A percentile compares a stretch with the other conserved stretches of the same genome.
Conservation (phyloP, 2,113 vertebrate genomes). For the Osmerus mordax region DNA sequence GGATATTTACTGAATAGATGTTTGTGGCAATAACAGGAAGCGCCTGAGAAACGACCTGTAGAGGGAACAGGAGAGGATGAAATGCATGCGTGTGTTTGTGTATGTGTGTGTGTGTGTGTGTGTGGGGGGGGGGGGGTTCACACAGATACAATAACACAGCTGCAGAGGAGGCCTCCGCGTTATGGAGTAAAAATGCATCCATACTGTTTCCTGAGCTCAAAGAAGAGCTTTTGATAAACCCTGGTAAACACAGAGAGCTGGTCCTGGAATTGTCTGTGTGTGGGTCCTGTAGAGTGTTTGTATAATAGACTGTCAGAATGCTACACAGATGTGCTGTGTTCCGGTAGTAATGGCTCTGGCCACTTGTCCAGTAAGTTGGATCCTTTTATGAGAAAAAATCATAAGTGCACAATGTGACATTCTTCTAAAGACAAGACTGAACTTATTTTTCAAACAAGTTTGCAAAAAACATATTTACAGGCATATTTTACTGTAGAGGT, state of each 20-base stretch:
- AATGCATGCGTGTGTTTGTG: constrained; percentile 6
- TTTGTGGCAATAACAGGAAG: constrained; percentile 18
- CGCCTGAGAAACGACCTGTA: constrained; percentile 8
- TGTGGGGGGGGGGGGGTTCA: constrained; percentile 1
- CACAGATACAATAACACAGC: constrained; percentile 73
- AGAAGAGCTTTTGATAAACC: constrained; percentile 75
- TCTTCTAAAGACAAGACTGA: constrained; percentile 25
- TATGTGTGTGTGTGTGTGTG: constrained; percentile 19
- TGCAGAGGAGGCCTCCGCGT: constrained; percentile 70
- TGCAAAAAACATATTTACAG: not conserved
- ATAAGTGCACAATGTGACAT: constrained; percentile 38
- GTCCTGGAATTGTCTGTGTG: constrained; percentile 60
- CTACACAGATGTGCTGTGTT: constrained; percentile 60
- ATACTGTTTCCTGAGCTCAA: constrained; percentile 70
- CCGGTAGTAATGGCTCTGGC: constrained; percentile 40
- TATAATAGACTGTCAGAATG: constrained; percentile 64
- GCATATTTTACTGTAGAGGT: not conserved
- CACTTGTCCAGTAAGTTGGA: constrained; percentile 36
- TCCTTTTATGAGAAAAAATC: constrained; percentile 23
- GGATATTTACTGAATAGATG: constrained; percentile 28
- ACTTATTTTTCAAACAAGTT: too few species aligned
- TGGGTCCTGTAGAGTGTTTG: constrained; percentile 62
- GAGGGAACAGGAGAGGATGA: not conserved
- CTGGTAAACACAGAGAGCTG: constrained; percentile 77
- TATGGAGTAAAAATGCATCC: constrained; percentile 66